Evolutionary conservation across 2,797 vertebrate genomes (phyloP), one percentile per base, ranked within the genome.

Genomic region (Podarcis siculus): DNA sequence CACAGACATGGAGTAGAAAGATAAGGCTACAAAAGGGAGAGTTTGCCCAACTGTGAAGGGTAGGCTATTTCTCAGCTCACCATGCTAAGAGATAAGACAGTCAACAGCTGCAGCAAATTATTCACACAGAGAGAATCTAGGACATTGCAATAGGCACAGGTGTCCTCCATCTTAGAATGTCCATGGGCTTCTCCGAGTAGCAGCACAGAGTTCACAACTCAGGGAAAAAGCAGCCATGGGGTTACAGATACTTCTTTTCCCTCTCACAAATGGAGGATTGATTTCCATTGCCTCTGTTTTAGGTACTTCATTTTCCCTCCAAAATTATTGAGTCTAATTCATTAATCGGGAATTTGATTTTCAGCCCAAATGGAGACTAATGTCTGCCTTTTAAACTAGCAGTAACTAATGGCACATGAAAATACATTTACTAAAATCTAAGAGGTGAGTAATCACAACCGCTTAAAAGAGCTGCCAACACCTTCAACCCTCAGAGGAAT

Each of bases 281-380:
- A 37, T 17, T 91, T 30, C 17, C 6, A 27, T 35, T 17, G 87
- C 2, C 64, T 3, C n/a, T 82, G 32, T 21, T 17, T 87, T 81
- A 42, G n/a, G 21, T 27, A 83, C 35, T 89, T 10, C 77, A 49
- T 25, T 30, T 66, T 55, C 32, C 69, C 81, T 61, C 58, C 21
- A 64, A 67, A 64, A 92, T 30, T 35, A 78, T 87, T 89, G 88
- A 77, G 79, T 67, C 71, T 55, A 81, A 81, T 81, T 76, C 83
- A 69, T 86, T 85, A 82, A 89, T 69, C 35, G 42, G 42, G 71
- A 75, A 86, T 89, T 85, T 89, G 88, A 89, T 89, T 89, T 89
- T 81, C 71, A 89, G 39, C 79, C 42, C 42, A 89, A 85, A 85
- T 67, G 71, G 27, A 82, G 73, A n/a, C 78, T 87, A 84, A 58